Evolutionary conservation across 2,888 invertebrate genomes (phyloP).

Genomic region (Harmothoe impar): DNA sequence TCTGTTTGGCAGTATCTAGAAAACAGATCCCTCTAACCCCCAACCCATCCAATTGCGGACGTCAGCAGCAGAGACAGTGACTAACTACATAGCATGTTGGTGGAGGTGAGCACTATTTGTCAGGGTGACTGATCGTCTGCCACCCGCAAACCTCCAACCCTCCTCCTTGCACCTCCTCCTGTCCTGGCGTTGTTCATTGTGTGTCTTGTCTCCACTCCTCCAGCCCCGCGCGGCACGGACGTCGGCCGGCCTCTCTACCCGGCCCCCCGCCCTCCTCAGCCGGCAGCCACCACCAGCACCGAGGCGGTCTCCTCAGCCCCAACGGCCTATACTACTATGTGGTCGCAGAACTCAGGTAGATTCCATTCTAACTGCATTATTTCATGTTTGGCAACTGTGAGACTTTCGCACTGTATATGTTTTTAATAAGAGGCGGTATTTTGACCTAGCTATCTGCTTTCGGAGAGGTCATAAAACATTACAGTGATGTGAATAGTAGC

Average conservation of each 20-base stretch:
- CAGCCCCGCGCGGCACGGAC: not conserved
- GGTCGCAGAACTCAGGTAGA: slow-evolving; percentile 53
- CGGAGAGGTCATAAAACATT: too few relatives aligned
- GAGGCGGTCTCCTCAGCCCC: not conserved
- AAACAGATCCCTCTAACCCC: too few relatives aligned
- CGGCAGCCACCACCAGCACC: not conserved
- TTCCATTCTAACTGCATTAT: not conserved
- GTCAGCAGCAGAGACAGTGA: too few relatives aligned
- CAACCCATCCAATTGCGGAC: too few relatives aligned
- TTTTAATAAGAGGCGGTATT: too few relatives aligned
- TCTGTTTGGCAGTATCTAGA: too few relatives aligned
- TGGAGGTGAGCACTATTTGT: not conserved
- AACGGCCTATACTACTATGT: not conserved
- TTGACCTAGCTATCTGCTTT: too few relatives aligned
- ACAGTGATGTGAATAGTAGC: too few relatives aligned
- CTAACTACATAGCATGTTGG: not conserved
- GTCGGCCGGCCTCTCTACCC: not conserved
- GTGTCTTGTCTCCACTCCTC: not conserved
- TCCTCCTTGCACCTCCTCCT: slow-evolving; percentile 4
- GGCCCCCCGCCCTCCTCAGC: not conserved
- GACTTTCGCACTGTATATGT: too few relatives aligned
- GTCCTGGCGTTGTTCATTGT: not conserved
- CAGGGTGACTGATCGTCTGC: not conserved
- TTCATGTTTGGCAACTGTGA: not conserved
- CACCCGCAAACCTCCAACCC: not conserved